Conservation (phyloP, 2,797 vertebrate genomes). For the Xenops minutus region DNA sequence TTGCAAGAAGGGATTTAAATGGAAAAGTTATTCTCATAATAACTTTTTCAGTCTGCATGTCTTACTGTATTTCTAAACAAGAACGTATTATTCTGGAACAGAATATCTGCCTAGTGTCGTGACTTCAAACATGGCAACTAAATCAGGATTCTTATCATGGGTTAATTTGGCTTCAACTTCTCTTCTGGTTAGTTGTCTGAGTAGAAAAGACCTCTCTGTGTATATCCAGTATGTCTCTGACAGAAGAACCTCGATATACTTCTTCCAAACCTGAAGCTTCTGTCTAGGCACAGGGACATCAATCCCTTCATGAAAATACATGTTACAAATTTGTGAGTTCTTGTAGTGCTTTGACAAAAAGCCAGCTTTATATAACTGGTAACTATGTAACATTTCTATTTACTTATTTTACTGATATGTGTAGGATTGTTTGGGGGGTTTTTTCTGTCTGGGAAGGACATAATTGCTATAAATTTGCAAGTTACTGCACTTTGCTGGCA, state of each 20-base stretch:
- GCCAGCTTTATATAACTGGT: neutral
- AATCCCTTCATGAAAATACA: neutral
- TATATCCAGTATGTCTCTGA: neutral
- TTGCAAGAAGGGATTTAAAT: neutral
- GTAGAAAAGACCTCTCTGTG: neutral
- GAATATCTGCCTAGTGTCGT: neutral
- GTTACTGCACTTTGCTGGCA: neutral
- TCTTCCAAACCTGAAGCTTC: neutral
- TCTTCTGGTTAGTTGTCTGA: neutral
- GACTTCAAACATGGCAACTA: neutral
- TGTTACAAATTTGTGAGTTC: neutral
- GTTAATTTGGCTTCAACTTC: neutral
- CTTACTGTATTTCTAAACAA: neutral
- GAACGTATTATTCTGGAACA: neutral
- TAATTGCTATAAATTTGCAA: neutral
- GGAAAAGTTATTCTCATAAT: neutral
- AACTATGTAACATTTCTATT: neutral
- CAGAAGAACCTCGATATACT: neutral
- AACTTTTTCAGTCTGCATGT: neutral
- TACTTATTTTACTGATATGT: neutral
- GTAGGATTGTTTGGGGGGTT: accelerated
- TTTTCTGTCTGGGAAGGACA: neutral
- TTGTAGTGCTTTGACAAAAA: neutral
- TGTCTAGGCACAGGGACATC: neutral
- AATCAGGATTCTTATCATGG: neutral